Base-by-base conservation (phyloP, 2,113 vertebrate genomes). In the Hystrix brachyura region DNA sequence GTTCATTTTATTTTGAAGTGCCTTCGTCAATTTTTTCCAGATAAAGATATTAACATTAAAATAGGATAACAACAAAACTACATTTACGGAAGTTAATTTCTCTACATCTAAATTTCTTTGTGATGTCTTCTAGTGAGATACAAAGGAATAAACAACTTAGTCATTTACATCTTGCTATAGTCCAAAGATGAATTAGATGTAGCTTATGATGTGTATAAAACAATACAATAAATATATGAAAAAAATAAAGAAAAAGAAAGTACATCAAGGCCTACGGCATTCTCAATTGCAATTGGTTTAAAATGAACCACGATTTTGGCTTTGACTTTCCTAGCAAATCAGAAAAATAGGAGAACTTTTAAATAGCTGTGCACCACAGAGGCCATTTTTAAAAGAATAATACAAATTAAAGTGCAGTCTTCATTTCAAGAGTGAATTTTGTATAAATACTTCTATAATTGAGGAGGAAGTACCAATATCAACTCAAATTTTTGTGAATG, bases 231-330 rank as follows among this genome's bases (percentile, higher is more conserved):
- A 67, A 85, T 38, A 43, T 0, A 53, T 1, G 4, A 72, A 57
- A 48, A 86, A 92, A 83, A 48, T 57, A 78, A 67, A 94, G 27
- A 12, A 74, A 90, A 94, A 82, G 8, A 88, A 95, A 92, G 74
- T 60, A 27, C 85, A 72, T 88, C 15, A 83, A 92, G 57, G 12
- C 15, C n/a, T 76, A n/a, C 57, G 55, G 48, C 46, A 82, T 17
- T 64, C 34, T 87, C 7, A 91, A 84, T 25, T 27, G 1, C 32
- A 95, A 74, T 87, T 90, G 38, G 38, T 95, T 96, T 96, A 81
- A 87, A 90, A 64, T 72, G 72, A 59, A 57, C 12, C 18, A 79
- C 7, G 62, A 46, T 69, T 53, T 69, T 93, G 43, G 29, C n/a
- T 87, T 87, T 65, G 32, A 76, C 85, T 94, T 89, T 80, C 6